Evolutionary conservation across 2,888 invertebrate species (phyloP), one percentile per base, ranked within the genome.

Genomic region (Drosophila borealis): DNA sequence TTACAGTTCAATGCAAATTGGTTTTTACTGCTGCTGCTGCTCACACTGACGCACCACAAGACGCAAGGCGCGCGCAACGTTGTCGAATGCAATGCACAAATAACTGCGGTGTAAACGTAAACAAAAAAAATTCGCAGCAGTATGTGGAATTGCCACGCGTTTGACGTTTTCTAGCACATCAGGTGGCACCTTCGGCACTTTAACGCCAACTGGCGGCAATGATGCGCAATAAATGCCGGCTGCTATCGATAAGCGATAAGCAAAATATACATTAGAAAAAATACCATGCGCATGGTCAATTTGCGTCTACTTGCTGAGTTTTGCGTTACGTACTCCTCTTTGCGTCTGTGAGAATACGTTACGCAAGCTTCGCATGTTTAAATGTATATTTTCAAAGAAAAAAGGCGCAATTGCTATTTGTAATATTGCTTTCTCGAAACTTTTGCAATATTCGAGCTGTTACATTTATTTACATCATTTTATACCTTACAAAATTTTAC

Each of bases 101-200:
- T 59, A 65, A 63, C 75, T 66, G 83, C 80, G 61, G 62, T 80
- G 61, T 59, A 81, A 81, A 81, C 87, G 87, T 81, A 81, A 81
- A 81, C 88, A 81, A 81, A 81, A 78, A 65, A 60, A 19, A 14
- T 39, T 25, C 14, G 37, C 25, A 21, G 39, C 68, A 55, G 48
- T 62, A 48, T 59, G 34, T 25, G 45, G 39, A 68, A 72, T 37
- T 74, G 73, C 74, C 78, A 78, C 74, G 78, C 76, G 78, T 74
- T 78, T 76, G 78, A 62, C 78, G 78, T 76, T 76, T 76, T 76
- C 70, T 74, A 69, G 74, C 74, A 78, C 76, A 78, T 78, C 77
- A 72, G 77, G 73, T 77, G 72, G 69, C 56, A 73, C 50, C 37
- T 37, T 39, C n/a, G 41, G 78, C 63, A 78, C 78, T 34, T 4